Evolutionary conservation across 1,140 invertebrate species (phyloP), one percentile per base, ranked within the genome.

Genomic region (Pseudomyrmex concolor): DNA sequence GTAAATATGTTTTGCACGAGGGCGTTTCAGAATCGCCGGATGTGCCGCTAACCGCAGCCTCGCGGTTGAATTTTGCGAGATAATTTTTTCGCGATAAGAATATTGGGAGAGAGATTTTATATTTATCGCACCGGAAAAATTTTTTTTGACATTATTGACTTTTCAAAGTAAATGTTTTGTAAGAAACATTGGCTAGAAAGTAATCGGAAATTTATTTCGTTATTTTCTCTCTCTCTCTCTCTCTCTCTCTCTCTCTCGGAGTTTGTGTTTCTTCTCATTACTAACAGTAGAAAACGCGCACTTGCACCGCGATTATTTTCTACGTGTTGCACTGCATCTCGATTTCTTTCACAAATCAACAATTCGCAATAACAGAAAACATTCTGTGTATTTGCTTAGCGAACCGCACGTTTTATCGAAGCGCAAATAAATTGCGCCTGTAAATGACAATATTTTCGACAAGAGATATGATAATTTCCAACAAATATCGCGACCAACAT

Each of bases 1-100:
- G 34, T 76, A 86, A 86, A 83, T 83, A 2, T 7, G 43, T 22
- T 70, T 68, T 70, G 48, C 10, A 43, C 3, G 13, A 7, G 50
- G 12, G 19, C 70, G 54, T 50, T 1, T 0, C 66, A 19, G 43
- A 48, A 70, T 48, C 2, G 45, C 15, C 15, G 66, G 1, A n/a
- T 17, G 17, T 15, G 12, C 9, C 34, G 13, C 1, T 67, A 50
- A 45, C 13, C 2, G 10, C 22, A 22, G 34, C 1, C 9, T 45
- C 51, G n/a, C 12, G 8, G 15, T 70, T 25, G 48, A 70, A 34
- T 71, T 10, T 15, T 9, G 1, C 12, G 34, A 45, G n/a, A 25
- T 48, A 59, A 70, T 50, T 15, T n/a, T 80, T 57, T 10, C 2
- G 25, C 48, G 15, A 62, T 8, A n/a, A 59, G 8, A 48, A 34